Evolutionary conservation across 2,113 vertebrate genomes (phyloP).

Genomic region (Cyphotilapia sp.): DNA sequence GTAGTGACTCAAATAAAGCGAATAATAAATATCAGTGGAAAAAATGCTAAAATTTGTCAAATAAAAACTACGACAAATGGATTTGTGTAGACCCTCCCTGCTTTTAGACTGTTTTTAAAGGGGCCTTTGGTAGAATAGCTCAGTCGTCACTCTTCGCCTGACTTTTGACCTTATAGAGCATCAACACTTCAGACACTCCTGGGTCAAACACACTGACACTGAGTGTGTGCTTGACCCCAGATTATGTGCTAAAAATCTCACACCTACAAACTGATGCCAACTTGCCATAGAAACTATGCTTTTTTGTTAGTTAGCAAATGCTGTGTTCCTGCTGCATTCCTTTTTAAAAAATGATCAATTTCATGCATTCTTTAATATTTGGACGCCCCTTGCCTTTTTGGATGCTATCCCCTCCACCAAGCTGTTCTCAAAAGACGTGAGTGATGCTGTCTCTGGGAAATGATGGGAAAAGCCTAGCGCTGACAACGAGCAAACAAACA

Average conservation of each 20-base stretch:
- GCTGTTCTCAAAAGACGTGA: slow-evolving; percentile 3
- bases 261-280: neutral
- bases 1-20: neutral
- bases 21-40: neutral
- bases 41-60: neutral
- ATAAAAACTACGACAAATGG: neutral
- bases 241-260: neutral
- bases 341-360: neutral
- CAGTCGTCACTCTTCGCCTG: slow-evolving; percentile 1
- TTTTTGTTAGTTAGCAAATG: neutral
- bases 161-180: slow-evolving; percentile 33
- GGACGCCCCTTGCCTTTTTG: neutral
- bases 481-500: slow-evolving; percentile 65
- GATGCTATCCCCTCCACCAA: neutral
- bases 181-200: slow-evolving; percentile 34
- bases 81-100: neutral
- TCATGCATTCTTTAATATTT: neutral
- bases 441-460: neutral
- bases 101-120: neutral
- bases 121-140: neutral
- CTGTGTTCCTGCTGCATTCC: rapidly evolving
- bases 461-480: slow-evolving; percentile 31
- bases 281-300: neutral
- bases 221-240: slow-evolving; percentile 37
- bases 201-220: neutral